Evolutionary conservation across 92 coral and sea anemone species (phyloP).

Genomic region (Bergia sp.): DNA sequence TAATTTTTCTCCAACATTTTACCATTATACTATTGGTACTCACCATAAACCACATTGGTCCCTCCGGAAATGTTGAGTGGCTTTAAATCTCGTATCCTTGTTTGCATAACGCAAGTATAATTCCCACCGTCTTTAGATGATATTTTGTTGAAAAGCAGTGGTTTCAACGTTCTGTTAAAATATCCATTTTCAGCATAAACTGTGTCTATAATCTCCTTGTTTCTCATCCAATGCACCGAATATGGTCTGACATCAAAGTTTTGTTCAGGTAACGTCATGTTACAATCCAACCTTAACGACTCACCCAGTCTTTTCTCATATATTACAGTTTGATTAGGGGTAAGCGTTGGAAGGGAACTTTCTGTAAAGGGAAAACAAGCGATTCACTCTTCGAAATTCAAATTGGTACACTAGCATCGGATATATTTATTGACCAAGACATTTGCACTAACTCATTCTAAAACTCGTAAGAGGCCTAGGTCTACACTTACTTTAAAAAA

Average conservation of each 20-base stretch:
- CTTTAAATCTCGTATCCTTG: background rate
- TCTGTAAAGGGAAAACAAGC: background rate
- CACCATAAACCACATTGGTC: conserved; percentile 24
- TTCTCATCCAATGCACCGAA: conserved; percentile 31
- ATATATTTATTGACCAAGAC: no score
- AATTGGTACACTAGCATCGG: no score
- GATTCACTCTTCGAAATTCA: background rate
- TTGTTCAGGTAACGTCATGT: conserved; percentile 2
- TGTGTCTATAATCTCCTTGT: conserved; percentile 16
- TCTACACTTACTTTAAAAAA: no score
- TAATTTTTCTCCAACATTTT: background rate
- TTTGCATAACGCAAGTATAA: conserved; percentile 25
- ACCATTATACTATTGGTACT: background rate
- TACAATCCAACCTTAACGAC: conserved; percentile 28
- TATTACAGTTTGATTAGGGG: background rate
- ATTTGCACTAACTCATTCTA: no score
- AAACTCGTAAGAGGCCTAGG: no score
- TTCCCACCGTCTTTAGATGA: conserved; percentile 36
- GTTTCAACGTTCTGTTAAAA: conserved; percentile 27
- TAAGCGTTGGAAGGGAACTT: background rate
- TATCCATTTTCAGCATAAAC: conserved; percentile 20
- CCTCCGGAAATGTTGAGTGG: conserved; percentile 36
- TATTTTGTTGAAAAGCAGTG: conserved; percentile 22
- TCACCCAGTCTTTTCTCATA: conserved; percentile 13
- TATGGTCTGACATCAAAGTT: conserved; percentile 5